phyloP scores from a whole-genome alignment of 2,888 invertebrate species.

The Xestia sexstrigata region DNA sequence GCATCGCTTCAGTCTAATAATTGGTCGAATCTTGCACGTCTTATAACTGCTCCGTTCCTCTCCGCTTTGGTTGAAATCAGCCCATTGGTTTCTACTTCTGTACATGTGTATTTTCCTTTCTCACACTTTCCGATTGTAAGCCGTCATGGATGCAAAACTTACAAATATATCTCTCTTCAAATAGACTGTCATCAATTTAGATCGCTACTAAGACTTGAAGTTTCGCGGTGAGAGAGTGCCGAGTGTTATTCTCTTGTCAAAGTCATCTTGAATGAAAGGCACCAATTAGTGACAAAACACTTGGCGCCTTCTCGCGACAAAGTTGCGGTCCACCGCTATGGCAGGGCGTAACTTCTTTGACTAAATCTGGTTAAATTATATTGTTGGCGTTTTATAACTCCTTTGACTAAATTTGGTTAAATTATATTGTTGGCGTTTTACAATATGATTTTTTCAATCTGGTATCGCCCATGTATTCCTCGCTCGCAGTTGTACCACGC shows the following conservation, averaged over 20 bases:
- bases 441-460: background rate
- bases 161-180: no score
- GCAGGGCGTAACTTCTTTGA: no score
- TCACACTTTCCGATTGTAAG: background rate
- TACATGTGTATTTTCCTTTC: background rate
- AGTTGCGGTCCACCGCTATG: background rate
- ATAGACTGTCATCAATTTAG: background rate
- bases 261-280: background rate
- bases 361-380: background rate
- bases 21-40: background rate
- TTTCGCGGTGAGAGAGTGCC: background rate
- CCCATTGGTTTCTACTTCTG: background rate
- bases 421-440: background rate
- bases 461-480: background rate
- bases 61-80: background rate
- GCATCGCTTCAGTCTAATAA: background rate
- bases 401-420: no score
- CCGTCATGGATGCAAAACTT: no score
- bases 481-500: slow-evolving; percentile 66
- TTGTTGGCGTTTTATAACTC: background rate
- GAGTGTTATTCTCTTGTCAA: background rate
- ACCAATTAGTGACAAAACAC: background rate
- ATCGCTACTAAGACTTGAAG: background rate
- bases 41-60: background rate
- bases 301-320: background rate